These are phyloP conservation scores for Asobara japonica DNA, from an alignment of 1,140 invertebrate genomes.

Conservation along the genomic window DNA sequence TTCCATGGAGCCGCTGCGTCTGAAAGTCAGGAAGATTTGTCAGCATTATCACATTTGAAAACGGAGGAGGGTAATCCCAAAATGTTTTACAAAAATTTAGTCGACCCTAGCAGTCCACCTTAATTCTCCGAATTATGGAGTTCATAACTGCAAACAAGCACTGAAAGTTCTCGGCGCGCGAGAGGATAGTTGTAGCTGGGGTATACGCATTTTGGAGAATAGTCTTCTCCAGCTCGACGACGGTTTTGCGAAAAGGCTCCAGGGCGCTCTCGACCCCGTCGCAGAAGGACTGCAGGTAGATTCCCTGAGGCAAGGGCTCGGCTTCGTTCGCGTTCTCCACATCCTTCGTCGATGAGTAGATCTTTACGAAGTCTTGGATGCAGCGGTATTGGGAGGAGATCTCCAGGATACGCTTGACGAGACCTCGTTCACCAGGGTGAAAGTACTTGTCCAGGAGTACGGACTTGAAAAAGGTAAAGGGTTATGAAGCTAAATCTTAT, in stretches of 20 bases:
- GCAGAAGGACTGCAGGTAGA: slow-evolving; percentile 71
- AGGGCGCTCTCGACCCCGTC: slow-evolving; percentile 70
- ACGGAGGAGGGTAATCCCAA: too few relatives aligned
- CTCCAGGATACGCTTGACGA: slow-evolving; percentile 56
- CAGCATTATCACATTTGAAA: too few relatives aligned
- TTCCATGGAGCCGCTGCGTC: slow-evolving; percentile 69
- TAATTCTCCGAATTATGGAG: slow-evolving; percentile 67
- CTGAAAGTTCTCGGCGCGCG: slow-evolving; percentile 66
- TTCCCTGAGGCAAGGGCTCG: slow-evolving; percentile 50
- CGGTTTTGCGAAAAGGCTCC: slow-evolving; percentile 68
- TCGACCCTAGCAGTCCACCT: too few relatives aligned
- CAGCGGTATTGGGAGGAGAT: slow-evolving; percentile 57
- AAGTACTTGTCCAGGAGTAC: slow-evolving; percentile 56
- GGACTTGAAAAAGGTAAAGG: slow-evolving; percentile 51
- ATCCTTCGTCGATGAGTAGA: slow-evolving; percentile 36
- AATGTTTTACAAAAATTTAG: too few relatives aligned
- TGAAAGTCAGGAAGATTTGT: too few relatives aligned
- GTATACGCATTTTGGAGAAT: slow-evolving; percentile 67
- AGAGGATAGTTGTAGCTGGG: slow-evolving; percentile 67
- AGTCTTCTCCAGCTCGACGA: slow-evolving; percentile 67
- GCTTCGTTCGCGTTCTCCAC: slow-evolving; percentile 33
- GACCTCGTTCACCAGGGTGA: slow-evolving; percentile 58
- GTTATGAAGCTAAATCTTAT: too few relatives aligned
- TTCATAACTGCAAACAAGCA: slow-evolving; percentile 67
- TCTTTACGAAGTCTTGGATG: slow-evolving; percentile 55